phyloP scores from a whole-genome alignment of 2,888 invertebrate species.

The Kuschelorhynchus macadamiae region DNA sequence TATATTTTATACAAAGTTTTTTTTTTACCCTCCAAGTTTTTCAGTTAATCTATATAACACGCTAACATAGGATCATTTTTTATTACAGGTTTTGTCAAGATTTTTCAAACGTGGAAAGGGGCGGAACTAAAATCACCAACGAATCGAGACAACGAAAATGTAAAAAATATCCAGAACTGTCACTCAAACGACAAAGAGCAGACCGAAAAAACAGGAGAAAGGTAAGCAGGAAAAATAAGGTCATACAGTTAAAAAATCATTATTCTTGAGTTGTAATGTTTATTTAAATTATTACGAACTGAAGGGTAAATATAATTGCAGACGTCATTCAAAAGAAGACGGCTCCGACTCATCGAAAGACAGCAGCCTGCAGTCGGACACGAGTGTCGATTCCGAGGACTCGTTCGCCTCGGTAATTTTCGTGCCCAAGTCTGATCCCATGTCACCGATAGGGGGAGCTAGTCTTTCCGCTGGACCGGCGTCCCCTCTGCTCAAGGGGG shows the following conservation, averaged over 20 bases:
- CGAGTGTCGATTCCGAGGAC: slow-evolving; percentile 94
- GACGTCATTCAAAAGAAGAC: slow-evolving; percentile 87
- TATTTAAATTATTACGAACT: no score
- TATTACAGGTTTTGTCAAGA: slow-evolving; percentile 85
- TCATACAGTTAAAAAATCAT: no score
- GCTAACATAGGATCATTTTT: no score
- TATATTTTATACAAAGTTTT: no score
- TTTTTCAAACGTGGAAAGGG: slow-evolving; percentile 86
- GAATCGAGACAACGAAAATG: slow-evolving; percentile 62
- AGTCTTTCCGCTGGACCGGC: slow-evolving; percentile 74
- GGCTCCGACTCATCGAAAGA: slow-evolving; percentile 92
- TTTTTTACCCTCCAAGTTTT: no score
- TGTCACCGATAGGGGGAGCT: slow-evolving; percentile 72
- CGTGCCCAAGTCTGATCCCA: slow-evolving; percentile 85
- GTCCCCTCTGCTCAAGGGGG: slow-evolving; percentile 74
- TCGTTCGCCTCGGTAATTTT: slow-evolving; percentile 94
- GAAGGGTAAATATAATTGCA: no score
- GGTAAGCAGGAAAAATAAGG: slow-evolving; percentile 17
- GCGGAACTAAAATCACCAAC: slow-evolving; percentile 69
- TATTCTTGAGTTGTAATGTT: no score
- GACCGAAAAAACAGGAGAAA: slow-evolving; percentile 51
- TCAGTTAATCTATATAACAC: no score
- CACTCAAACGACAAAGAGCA: slow-evolving; percentile 63
- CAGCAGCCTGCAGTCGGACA: slow-evolving; percentile 92
- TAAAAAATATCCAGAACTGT: slow-evolving; percentile 54